Evolutionary conservation across 2,797 vertebrate species (phyloP).

Genomic region (Apogon talboti): DNA sequence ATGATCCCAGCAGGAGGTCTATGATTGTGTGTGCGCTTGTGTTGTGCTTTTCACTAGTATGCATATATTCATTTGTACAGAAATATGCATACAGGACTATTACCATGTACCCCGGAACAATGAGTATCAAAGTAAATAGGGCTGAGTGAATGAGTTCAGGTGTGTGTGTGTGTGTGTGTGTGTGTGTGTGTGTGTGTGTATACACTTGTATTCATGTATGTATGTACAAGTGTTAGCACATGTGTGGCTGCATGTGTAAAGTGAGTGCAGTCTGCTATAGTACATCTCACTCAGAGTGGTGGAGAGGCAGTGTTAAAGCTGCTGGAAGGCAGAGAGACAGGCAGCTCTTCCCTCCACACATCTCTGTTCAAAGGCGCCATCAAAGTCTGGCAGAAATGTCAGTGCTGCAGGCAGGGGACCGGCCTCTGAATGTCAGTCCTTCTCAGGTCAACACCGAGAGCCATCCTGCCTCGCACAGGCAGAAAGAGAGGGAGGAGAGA

Average conservation of each 20-base stretch:
- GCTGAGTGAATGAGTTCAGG: conserved; percentile 39
- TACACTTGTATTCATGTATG: conserved; percentile 6
- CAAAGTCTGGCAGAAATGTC: conserved; percentile 88
- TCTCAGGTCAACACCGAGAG: conserved; percentile 82
- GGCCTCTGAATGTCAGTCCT: conserved; percentile 85
- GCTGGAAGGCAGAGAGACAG: conserved; percentile 74
- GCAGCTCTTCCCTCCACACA: conserved; percentile 79
- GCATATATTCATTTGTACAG: conserved; percentile 16
- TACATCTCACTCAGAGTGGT: conserved; percentile 69
- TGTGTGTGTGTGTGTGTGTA: not conserved
- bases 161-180: no score
- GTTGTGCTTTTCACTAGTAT: conserved; percentile 31
- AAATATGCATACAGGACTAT: conserved; percentile 15
- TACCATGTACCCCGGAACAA: conserved; percentile 7
- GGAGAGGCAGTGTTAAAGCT: conserved; percentile 59
- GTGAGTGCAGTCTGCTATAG: conserved; percentile 51
- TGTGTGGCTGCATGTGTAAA: conserved; percentile 35
- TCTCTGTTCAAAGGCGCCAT: conserved; percentile 87
- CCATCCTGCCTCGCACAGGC: conserved; percentile 68
- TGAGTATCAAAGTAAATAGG: conserved; percentile 26
- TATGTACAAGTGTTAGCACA: conserved; percentile 20
- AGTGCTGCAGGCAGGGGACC: conserved; percentile 84
- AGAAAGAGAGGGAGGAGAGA: conserved; percentile 26
- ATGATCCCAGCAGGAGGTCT: conserved; percentile 66
- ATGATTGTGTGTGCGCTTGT: conserved; percentile 38